These are phyloP conservation scores for Oryzias dopingdopingensis DNA, from an alignment of 2,797 vertebrate genomes.

Conservation along the genomic window DNA sequence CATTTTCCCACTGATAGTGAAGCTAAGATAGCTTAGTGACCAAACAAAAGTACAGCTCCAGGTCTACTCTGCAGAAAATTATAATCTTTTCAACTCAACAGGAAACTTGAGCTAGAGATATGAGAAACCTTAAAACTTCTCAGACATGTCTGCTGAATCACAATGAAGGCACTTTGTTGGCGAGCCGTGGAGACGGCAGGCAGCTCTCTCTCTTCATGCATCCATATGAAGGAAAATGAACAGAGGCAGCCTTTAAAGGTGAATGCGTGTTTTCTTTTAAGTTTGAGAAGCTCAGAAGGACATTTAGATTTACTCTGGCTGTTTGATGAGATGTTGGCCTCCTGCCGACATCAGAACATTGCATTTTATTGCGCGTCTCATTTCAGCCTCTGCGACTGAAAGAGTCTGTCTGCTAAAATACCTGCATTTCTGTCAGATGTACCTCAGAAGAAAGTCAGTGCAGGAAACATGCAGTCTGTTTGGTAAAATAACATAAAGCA, in stretches of 20 bases:
- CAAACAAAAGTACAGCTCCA: slow-evolving; percentile 3
- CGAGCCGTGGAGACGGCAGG: slow-evolving; percentile 17
- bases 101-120: slow-evolving; percentile 9
- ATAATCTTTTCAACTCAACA: slow-evolving; percentile 15
- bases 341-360: slow-evolving; percentile 20
- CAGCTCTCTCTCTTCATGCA: slow-evolving; percentile 13
- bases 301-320: slow-evolving; percentile 20
- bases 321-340: slow-evolving; percentile 13
- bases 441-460: too few relatives aligned
- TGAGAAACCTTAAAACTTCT: slow-evolving; percentile 15
- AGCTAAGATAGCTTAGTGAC: slow-evolving; percentile 23
- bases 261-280: slow-evolving; percentile 15
- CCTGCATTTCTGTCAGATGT: too few relatives aligned
- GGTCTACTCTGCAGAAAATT: slow-evolving; percentile 21
- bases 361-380: slow-evolving; percentile 28
- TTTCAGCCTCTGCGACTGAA: slow-evolving; percentile 20
- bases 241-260: slow-evolving; percentile 1
- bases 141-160: slow-evolving; percentile 21
- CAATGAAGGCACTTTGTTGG: slow-evolving; percentile 24
- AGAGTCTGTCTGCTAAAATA: too few relatives aligned
- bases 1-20: neutral
- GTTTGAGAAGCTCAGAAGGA: slow-evolving; percentile 19
- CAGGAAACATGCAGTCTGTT: too few relatives aligned
- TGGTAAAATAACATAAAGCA: too few relatives aligned
- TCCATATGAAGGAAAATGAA: slow-evolving; percentile 29